These are phyloP conservation scores for Abrostola tripartita DNA, from an alignment of 2,888 invertebrate genomes.

Conservation along the genomic window DNA sequence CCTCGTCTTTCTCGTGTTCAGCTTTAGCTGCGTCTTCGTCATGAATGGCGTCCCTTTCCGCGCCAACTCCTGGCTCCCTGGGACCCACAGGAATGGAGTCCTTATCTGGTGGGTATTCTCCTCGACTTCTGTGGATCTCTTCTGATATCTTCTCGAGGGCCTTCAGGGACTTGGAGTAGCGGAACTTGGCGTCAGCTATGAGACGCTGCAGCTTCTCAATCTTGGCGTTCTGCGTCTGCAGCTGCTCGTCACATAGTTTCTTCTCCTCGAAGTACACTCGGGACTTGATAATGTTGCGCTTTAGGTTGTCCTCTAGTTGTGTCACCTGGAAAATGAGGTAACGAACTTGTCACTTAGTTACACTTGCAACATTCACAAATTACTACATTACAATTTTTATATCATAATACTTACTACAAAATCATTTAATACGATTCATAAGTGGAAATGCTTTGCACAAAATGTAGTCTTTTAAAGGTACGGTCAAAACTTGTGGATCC, in stretches of 20 bases:
- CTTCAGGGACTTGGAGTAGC: slow-evolving; percentile 94
- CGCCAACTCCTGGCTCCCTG: slow-evolving; percentile 93
- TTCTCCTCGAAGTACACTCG: slow-evolving; percentile 97
- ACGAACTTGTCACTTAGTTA: no score
- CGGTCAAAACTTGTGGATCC: no score
- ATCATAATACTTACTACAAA: no score
- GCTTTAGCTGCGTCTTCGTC: slow-evolving; percentile 71
- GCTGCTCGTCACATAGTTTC: slow-evolving; percentile 94
- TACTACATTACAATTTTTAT: no score
- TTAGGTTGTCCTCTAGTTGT: slow-evolving; percentile 94
- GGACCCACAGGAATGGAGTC: slow-evolving; percentile 84
- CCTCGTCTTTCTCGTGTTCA: slow-evolving; percentile 79
- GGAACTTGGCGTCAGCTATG: slow-evolving; percentile 93
- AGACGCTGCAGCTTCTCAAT: slow-evolving; percentile 94
- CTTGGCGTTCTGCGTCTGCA: slow-evolving; percentile 94
- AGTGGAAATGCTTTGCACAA: no score
- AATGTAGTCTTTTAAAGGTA: no score
- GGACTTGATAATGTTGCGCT: slow-evolving; percentile 94
- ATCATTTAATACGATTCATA: no score
- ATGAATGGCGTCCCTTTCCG: slow-evolving; percentile 88
- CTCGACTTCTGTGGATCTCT: slow-evolving; percentile 93
- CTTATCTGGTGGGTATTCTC: slow-evolving; percentile 84
- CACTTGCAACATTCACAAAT: no score
- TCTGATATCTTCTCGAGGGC: slow-evolving; percentile 97
- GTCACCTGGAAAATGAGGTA: slow-evolving; percentile 87